Percentiles rank a stretch among this genome's conserved stretches.
phyloP scores from a whole-genome alignment of 1,140 invertebrate genomes.

The Phenacoccus solenopsis region DNA sequence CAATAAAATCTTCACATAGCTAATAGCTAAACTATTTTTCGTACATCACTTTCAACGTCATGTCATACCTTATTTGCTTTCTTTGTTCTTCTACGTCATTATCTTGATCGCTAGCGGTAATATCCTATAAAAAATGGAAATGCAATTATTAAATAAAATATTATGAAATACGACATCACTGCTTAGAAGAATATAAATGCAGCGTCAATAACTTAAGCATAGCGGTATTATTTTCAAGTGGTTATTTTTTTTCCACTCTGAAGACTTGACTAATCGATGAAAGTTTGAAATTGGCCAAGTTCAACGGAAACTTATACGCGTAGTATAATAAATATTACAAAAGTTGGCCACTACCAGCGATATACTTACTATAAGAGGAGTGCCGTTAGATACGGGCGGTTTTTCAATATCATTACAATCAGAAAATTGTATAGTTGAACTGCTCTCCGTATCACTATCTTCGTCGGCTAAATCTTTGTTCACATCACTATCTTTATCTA shows the following conservation, averaged over 20 bases:
- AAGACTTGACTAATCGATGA: too few relatives aligned
- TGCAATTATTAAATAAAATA: too few relatives aligned
- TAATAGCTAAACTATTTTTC: too few relatives aligned
- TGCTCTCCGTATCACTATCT: slow-evolving; percentile 45
- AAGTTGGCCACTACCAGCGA: not conserved
- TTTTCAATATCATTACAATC: not conserved
- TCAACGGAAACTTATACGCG: too few relatives aligned
- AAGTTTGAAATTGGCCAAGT: too few relatives aligned
- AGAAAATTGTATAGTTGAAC: slow-evolving; percentile 8
- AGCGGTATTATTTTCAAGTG: too few relatives aligned
- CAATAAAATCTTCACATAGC: too few relatives aligned
- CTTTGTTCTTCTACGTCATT: not conserved
- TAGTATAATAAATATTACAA: too few relatives aligned
- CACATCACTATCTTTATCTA: not conserved
- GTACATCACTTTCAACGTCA: not conserved
- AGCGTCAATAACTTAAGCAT: too few relatives aligned
- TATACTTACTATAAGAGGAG: slow-evolving; percentile 24
- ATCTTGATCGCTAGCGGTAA: not conserved
- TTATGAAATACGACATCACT: too few relatives aligned
- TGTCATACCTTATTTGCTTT: not conserved
- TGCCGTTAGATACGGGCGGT: slow-evolving; percentile 24
- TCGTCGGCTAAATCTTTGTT: slow-evolving; percentile 52
- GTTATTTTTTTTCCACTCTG: too few relatives aligned
- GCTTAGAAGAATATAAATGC: too few relatives aligned
- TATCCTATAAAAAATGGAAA: not conserved